Evolutionary conservation across 2,113 vertebrate species (phyloP).

Genomic region (Camelus dromedarius): DNA sequence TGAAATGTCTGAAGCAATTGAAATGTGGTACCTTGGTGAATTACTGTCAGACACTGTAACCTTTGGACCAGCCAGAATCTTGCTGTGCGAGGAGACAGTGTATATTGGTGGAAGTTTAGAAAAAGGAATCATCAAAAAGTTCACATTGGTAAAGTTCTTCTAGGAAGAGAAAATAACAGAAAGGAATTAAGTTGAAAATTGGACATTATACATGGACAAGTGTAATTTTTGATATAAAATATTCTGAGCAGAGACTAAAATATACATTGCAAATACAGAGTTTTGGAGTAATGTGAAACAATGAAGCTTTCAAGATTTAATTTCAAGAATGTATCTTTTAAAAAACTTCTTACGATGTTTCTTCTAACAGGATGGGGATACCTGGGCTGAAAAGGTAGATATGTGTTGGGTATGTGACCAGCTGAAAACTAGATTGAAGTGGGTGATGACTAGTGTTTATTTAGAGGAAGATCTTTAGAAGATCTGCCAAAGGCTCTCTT

Average conservation of each 20-base stretch:
- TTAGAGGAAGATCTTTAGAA: not conserved
- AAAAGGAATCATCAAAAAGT: not conserved
- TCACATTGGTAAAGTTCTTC: not conserved
- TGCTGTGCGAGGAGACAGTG: not conserved
- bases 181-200: not conserved
- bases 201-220: not conserved
- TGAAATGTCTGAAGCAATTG: constrained; percentile 73
- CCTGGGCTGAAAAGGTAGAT: not conserved
- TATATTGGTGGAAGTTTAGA: not conserved
- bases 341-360: not conserved
- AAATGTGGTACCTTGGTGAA: constrained; percentile 63
- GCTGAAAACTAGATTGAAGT: not conserved
- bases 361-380: not conserved
- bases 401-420: not conserved
- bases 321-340: not conserved
- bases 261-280: not conserved
- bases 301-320: not conserved
- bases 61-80: constrained; percentile 29
- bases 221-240: constrained; percentile 9
- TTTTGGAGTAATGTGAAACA: not conserved
- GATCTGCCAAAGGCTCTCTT: not conserved
- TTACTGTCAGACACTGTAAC: constrained; percentile 63
- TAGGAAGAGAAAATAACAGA: not conserved
- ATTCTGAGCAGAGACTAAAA: constrained; percentile 37
- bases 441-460: not conserved